phyloP scores from a whole-genome alignment of 2,113 vertebrate genomes.

The Trachemys scripta region DNA sequence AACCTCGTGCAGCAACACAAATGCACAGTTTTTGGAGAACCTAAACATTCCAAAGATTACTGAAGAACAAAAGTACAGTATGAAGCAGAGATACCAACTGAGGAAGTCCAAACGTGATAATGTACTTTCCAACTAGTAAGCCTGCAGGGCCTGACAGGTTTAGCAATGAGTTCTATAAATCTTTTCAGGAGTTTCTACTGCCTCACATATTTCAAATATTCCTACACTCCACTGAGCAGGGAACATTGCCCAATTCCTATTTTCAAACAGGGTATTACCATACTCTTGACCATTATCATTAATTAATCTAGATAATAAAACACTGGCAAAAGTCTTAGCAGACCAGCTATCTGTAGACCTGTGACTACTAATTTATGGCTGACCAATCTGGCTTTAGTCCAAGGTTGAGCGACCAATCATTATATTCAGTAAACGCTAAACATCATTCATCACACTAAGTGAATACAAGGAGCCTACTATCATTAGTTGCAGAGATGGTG shows the following conservation, averaged over 20 bases:
- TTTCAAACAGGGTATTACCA: slow-evolving; percentile 56
- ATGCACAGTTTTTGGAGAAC: not conserved
- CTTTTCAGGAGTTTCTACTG: not conserved
- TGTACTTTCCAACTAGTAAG: not conserved
- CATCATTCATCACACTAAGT: not conserved
- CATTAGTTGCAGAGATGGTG: not conserved
- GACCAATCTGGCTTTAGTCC: slow-evolving; percentile 34
- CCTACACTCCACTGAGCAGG: slow-evolving; percentile 27
- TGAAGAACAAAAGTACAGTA: not conserved
- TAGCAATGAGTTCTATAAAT: slow-evolving; percentile 9
- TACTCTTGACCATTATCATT: slow-evolving; percentile 53
- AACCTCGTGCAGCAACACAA: not conserved
- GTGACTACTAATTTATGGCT: slow-evolving; percentile 17
- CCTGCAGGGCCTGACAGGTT: slow-evolving; percentile 1
- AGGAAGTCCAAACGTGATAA: not conserved
- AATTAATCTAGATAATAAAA: slow-evolving; percentile 66
- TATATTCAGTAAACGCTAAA: slow-evolving; percentile 39
- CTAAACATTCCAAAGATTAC: not conserved
- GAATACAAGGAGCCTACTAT: not conserved
- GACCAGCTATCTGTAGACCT: slow-evolving; percentile 44
- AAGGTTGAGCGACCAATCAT: slow-evolving; percentile 27
- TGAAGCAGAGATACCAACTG: not conserved
- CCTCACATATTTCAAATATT: slow-evolving; percentile 40
- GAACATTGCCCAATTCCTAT: slow-evolving; percentile 30
- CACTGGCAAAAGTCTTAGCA: slow-evolving; percentile 24